Percentiles rank a stretch among this genome's conserved stretches.
phyloP scores from a whole-genome alignment of 2,797 vertebrate species.

The Chiroxiphia lanceolata region DNA sequence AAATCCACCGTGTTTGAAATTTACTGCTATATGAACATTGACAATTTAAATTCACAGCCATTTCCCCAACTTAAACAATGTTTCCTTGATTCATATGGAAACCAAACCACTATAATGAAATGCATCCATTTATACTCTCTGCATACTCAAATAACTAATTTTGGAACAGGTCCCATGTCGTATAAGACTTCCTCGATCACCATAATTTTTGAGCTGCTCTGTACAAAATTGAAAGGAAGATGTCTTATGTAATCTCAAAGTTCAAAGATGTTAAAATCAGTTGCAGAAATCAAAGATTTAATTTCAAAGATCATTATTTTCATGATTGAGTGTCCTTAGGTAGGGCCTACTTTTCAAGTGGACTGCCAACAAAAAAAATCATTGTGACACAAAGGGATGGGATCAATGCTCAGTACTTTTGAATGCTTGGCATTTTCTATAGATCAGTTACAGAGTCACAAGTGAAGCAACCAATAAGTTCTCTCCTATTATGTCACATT shows the following conservation, averaged over 20 bases:
- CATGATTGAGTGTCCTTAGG: background rate
- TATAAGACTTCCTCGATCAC: background rate
- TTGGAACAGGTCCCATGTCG: background rate
- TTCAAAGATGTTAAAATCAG: background rate
- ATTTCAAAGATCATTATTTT: conserved; percentile 7
- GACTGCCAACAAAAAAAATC: background rate
- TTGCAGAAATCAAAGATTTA: background rate
- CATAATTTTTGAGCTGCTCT: background rate
- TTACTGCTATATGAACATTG: background rate
- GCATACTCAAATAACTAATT: background rate
- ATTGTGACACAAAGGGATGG: background rate
- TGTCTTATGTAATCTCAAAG: background rate
- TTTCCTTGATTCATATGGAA: background rate
- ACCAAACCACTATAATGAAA: background rate
- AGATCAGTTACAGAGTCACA: background rate
- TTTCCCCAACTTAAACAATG: background rate
- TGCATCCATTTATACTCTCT: background rate
- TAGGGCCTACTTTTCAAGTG: background rate
- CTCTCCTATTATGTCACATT: background rate
- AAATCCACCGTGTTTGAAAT: background rate
- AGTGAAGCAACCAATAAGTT: background rate
- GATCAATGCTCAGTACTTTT: background rate
- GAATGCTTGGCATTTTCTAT: background rate
- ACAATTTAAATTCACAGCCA: background rate
- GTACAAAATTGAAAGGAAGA: background rate